phyloP scores from a whole-genome alignment of 2,797 vertebrate species.

The Delichon dasypus region DNA sequence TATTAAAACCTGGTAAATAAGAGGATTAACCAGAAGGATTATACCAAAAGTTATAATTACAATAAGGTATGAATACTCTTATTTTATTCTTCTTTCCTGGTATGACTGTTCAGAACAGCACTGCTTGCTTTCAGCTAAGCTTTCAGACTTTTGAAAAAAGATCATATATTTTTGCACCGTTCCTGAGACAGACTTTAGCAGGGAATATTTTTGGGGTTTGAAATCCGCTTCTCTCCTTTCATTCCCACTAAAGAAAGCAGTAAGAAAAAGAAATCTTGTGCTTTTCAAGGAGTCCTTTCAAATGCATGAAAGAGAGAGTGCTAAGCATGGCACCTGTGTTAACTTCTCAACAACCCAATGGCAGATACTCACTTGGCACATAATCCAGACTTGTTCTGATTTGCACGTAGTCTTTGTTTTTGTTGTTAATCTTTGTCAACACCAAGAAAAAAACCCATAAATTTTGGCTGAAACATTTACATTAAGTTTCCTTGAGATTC shows the following conservation, averaged over 20 bases:
- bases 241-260: not conserved
- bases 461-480: not conserved
- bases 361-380: not conserved
- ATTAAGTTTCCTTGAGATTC: not conserved
- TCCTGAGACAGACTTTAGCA: not conserved
- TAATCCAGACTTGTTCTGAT: not conserved
- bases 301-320: not conserved
- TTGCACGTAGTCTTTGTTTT: not conserved
- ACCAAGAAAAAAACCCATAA: accelerated
- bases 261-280: not conserved
- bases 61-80: not conserved
- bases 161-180: not conserved
- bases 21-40: not conserved
- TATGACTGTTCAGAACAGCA: not conserved
- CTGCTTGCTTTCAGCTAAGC: not conserved
- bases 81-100: not conserved
- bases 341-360: not conserved
- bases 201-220: not conserved
- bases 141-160: not conserved
- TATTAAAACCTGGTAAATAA: not conserved
- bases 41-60: not conserved
- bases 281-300: not conserved
- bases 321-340: not conserved
- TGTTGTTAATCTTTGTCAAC: not conserved
- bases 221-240: not conserved